Base-by-base conservation (phyloP, 2,113 vertebrate genomes). In the Cyanoderma ruficeps region DNA sequence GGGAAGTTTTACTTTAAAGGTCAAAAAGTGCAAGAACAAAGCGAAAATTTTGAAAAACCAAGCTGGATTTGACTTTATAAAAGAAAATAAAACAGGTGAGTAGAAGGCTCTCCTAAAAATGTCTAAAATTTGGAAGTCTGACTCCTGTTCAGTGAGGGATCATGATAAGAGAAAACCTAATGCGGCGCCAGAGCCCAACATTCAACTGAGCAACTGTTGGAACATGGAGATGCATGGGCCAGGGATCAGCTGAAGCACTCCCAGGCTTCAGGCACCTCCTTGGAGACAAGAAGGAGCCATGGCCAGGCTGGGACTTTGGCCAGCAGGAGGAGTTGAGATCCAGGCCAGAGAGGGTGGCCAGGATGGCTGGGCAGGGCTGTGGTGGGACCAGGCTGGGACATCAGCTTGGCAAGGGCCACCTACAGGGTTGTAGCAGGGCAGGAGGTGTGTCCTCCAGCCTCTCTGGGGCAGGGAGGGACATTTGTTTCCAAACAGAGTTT, bases 21-120 rank as follows among this genome's bases (percentile, higher is more conserved):
- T 90, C 85, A 83, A 72, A 89, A 93, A 82, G 41, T 60, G 6
- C 77, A 95, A 81, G 94, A 19, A 60, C 37, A 87, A 90, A 91
- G 72, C 2, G 3, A 56, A 67, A 89, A 56, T 79, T 78, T 74
- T 4, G 8, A 75, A 94, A 94, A 88, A 27, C 9, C 33, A 72
- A 35, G 18, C 3, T 67, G 21, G 1, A 4, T 46, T 88, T 92
- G 53, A 14, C 23, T 72, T 88, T 55, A 46, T 4, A 50, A 83
- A 86, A 11, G 27, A 78, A 92, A 92, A 90, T 57, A 80, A 78
- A 94, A 65, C 68, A 95, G 89, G 30, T 67, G 76, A 83, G 37
- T 10, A 81, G 82, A 90, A 77, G 11, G 4, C 1, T 90, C 2
- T 78, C 67, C n/a, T 72, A 61, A n/a, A 69, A 47, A 59, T 12